These are phyloP conservation scores for Cervus canadensis DNA, from an alignment of 2,113 vertebrate species.

Conservation along the genomic window DNA sequence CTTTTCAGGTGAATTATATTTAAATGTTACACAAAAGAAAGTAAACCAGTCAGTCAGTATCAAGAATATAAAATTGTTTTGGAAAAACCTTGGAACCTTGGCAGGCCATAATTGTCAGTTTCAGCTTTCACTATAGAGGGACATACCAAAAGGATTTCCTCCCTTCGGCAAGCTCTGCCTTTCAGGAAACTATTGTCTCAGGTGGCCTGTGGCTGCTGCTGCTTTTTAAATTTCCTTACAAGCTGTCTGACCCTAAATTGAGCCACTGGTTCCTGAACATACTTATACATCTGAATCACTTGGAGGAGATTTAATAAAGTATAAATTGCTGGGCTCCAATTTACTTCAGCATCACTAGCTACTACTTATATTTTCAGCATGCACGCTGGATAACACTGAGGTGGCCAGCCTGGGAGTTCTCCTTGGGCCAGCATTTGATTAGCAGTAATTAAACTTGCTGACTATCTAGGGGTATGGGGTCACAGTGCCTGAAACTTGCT, in stretches of 20 bases:
- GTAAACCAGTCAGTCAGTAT: neutral
- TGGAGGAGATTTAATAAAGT: neutral
- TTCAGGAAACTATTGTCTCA: neutral
- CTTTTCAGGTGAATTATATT: neutral
- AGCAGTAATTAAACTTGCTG: neutral
- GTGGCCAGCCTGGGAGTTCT: neutral
- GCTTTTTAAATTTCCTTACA: neutral
- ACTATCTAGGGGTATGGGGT: neutral
- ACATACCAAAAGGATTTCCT: neutral
- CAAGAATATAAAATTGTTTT: neutral
- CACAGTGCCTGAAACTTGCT: neutral
- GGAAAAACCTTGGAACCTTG: neutral
- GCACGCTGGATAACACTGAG: neutral
- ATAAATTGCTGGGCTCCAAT: neutral
- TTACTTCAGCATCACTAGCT: neutral
- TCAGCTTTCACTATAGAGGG: neutral
- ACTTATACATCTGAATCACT: neutral
- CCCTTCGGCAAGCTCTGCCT: neutral
- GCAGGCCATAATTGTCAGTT: neutral
- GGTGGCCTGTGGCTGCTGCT: too few species aligned
- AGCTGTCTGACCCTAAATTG: neutral
- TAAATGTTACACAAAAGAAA: neutral
- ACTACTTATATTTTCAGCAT: neutral
- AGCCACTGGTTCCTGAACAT: neutral
- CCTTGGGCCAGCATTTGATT: neutral